A percentile compares a stretch with the other conserved stretches of the same genome.
phyloP scores from a whole-genome alignment of 2,797 vertebrate species.

The Dendrocincla tyrannina region DNA sequence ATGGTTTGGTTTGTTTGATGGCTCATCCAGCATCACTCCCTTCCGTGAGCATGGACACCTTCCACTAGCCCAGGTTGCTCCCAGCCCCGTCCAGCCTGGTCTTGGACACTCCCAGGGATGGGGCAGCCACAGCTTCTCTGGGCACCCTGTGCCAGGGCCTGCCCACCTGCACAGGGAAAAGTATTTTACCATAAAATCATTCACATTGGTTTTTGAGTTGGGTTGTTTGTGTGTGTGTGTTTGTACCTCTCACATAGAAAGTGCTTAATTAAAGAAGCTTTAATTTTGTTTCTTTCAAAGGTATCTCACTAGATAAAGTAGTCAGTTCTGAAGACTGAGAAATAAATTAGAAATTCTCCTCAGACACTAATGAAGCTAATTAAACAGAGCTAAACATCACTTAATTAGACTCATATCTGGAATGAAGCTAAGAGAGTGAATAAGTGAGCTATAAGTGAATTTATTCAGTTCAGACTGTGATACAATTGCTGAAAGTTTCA shows the following conservation, averaged over 20 bases:
- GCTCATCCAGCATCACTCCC: not conserved
- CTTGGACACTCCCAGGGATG: not conserved
- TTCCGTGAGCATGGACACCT: not conserved
- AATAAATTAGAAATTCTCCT: constrained; percentile 18
- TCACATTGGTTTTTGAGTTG: not conserved
- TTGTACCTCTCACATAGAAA: not conserved
- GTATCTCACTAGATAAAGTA: not conserved
- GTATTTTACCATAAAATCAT: not conserved
- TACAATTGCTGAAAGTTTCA: not conserved
- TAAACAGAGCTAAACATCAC: not conserved
- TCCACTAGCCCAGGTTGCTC: not conserved
- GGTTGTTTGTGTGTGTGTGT: not conserved
- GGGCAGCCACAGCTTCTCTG: not conserved
- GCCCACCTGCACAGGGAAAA: not conserved
- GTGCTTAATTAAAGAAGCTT: not conserved
- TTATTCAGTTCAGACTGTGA: not conserved
- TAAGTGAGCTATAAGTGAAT: not conserved
- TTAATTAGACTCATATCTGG: not conserved
- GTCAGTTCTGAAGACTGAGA: not conserved
- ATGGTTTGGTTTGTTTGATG: not conserved
- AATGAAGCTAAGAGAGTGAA: not conserved
- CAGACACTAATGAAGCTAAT: not conserved
- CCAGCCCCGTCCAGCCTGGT: accelerated
- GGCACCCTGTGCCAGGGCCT: not conserved
- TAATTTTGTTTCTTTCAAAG: not conserved